Percentiles rank a stretch among this genome's conserved stretches.
Evolutionary conservation across 2,888 invertebrate genomes (phyloP).

Genomic region (Acleris cristana): DNA sequence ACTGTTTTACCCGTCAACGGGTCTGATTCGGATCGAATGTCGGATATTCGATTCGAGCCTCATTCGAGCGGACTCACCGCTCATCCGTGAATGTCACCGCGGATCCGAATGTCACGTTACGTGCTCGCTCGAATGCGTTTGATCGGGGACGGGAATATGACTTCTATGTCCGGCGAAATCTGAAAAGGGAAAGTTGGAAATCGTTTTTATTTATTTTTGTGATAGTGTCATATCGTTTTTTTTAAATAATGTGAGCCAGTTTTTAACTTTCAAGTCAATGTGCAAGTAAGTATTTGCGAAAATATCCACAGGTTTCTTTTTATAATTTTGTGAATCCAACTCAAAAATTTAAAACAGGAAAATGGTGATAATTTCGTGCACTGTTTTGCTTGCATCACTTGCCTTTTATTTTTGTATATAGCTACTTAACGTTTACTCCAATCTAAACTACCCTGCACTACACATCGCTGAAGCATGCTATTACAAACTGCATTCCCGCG

Average conservation of each 20-base stretch:
- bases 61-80: constrained; percentile 11
- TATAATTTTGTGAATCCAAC: too few species aligned
- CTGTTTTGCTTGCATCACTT: too few species aligned
- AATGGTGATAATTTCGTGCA: too few species aligned
- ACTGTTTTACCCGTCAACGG: constrained; percentile 4
- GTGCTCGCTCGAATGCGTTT: constrained; percentile 14
- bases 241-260: neutral
- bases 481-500: neutral
- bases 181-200: neutral
- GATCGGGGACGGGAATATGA: constrained; percentile 6
- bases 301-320: too few species aligned
- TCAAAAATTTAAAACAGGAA: too few species aligned
- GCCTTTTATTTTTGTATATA: too few species aligned
- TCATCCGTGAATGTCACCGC: constrained; percentile 33
- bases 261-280: too few species aligned
- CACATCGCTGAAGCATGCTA: neutral
- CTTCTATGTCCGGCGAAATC: neutral
- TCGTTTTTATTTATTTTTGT: neutral
- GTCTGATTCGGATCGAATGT: constrained; percentile 8
- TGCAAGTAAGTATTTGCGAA: too few species aligned
- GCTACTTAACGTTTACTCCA: too few species aligned
- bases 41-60: constrained; percentile 23
- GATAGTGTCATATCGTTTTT: neutral
- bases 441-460: constrained; percentile 2
- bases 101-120: constrained; percentile 14